phyloP scores from a whole-genome alignment of 2,888 invertebrate species.

The Prosapia bicincta region DNA sequence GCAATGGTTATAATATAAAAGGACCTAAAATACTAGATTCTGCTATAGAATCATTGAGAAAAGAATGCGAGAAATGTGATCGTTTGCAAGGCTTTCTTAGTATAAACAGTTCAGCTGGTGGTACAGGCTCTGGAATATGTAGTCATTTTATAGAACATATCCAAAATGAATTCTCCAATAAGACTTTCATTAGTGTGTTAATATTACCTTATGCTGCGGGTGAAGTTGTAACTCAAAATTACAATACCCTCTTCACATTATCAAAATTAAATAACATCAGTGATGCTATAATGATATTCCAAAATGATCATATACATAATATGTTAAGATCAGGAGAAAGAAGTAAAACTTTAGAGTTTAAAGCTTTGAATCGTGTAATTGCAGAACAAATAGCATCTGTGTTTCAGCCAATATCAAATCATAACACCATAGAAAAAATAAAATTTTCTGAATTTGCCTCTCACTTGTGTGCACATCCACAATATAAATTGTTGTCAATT shows the following conservation, averaged over 20 bases:
- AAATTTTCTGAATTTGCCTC: constrained; percentile 41
- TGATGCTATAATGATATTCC: constrained; percentile 48
- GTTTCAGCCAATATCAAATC: constrained; percentile 46
- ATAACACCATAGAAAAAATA: constrained; percentile 3
- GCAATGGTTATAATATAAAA: constrained; percentile 50
- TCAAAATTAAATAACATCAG: constrained; percentile 47
- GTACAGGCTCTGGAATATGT: constrained; percentile 55
- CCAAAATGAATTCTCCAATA: constrained; percentile 49
- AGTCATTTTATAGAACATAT: constrained; percentile 48
- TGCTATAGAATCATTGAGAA: constrained; percentile 46
- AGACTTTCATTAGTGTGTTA: constrained; percentile 46
- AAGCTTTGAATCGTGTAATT: constrained; percentile 50
- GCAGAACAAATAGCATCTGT: constrained; percentile 49
- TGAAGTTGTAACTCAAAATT: constrained; percentile 53
- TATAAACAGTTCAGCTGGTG: constrained; percentile 51
- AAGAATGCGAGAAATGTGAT: constrained; percentile 49
- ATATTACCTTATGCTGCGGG: constrained; percentile 51
- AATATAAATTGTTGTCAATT: constrained; percentile 50
- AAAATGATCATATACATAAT: constrained; percentile 50
- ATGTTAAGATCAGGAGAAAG: constrained; percentile 45
- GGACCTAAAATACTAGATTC: constrained; percentile 45
- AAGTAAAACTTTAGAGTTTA: constrained; percentile 44
- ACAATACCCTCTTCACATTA: constrained; percentile 51
- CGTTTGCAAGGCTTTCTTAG: constrained; percentile 48
- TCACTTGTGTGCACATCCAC: constrained; percentile 48